Percentiles rank a stretch among this genome's conserved stretches.
Conservation (phyloP, 1,140 invertebrate species). For the Brachionus paranguensis region DNA sequence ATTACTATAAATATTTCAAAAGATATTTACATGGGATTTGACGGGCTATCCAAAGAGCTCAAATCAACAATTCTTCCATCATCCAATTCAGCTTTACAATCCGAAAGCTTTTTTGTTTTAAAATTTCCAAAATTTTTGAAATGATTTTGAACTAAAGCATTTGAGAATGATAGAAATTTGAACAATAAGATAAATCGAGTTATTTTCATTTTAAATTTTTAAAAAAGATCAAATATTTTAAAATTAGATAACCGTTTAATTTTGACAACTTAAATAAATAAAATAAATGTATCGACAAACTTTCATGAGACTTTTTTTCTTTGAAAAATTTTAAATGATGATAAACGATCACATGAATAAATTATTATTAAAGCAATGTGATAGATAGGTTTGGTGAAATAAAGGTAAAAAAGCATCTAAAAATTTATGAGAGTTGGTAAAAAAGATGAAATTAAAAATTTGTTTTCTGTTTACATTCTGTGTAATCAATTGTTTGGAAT, state of each 20-base stretch:
- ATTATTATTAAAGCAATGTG: no score
- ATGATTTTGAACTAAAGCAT: neutral
- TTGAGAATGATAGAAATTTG: neutral
- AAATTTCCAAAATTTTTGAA: no score
- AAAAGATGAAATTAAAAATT: neutral
- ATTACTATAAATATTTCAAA: neutral
- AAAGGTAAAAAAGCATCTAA: no score
- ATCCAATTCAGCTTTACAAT: constrained; percentile 27
- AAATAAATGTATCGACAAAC: no score
- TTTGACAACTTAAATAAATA: neutral
- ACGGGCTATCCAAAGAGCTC: constrained; percentile 14
- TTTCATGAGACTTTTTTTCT: no score
- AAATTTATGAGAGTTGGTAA: neutral
- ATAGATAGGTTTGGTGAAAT: no score
- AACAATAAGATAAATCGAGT: neutral
- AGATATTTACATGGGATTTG: neutral
- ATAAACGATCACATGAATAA: no score
- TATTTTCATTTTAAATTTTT: neutral
- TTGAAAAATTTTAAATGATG: no score
- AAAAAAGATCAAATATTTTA: neutral
- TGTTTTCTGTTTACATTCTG: neutral
- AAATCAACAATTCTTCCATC: constrained; percentile 10
- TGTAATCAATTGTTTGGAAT: neutral
- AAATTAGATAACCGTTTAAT: neutral
- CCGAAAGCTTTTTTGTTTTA: no score